phyloP scores from a whole-genome alignment of 2,113 vertebrate species.

The Dasypus novemcinctus region DNA sequence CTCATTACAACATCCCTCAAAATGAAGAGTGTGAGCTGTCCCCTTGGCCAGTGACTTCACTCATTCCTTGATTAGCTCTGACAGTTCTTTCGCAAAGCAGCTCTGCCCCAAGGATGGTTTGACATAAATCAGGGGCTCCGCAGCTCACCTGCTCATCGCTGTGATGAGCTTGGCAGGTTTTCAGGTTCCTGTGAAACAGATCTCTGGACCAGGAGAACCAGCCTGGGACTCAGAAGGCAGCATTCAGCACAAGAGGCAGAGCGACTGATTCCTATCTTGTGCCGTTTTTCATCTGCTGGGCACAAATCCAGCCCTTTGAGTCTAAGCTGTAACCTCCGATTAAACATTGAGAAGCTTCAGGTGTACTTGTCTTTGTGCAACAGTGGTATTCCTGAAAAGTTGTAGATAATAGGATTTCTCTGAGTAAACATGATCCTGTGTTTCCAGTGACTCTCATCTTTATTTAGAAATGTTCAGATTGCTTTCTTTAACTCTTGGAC shows the following conservation, averaged over 20 bases:
- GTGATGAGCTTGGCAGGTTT: constrained; percentile 60
- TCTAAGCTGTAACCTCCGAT: not conserved
- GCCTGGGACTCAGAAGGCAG: not conserved
- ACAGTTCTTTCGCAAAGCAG: constrained; percentile 13
- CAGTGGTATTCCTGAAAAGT: not conserved
- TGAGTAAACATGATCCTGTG: not conserved
- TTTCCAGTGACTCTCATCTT: not conserved
- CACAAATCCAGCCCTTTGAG: constrained; percentile 30
- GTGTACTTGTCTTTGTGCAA: not conserved
- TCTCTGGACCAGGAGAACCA: constrained; percentile 6
- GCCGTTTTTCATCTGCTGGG: constrained; percentile 12
- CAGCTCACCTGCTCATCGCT: constrained; percentile 4
- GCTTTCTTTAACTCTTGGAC: not conserved
- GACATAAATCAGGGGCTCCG: constrained; percentile 53
- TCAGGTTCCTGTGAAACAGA: constrained; percentile 56
- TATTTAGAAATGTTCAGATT: not conserved
- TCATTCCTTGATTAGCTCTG: constrained; percentile 40
- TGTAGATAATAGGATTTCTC: not conserved
- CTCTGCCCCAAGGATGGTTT: constrained; percentile 45
- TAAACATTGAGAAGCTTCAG: constrained; percentile 12
- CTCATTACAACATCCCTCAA: constrained; percentile 36
- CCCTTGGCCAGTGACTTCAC: not conserved
- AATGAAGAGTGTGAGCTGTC: not conserved
- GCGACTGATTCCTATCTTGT: not conserved
- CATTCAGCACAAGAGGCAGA: not conserved